phyloP scores from a whole-genome alignment of 2,888 invertebrate genomes.

The Drosophila conformis region DNA sequence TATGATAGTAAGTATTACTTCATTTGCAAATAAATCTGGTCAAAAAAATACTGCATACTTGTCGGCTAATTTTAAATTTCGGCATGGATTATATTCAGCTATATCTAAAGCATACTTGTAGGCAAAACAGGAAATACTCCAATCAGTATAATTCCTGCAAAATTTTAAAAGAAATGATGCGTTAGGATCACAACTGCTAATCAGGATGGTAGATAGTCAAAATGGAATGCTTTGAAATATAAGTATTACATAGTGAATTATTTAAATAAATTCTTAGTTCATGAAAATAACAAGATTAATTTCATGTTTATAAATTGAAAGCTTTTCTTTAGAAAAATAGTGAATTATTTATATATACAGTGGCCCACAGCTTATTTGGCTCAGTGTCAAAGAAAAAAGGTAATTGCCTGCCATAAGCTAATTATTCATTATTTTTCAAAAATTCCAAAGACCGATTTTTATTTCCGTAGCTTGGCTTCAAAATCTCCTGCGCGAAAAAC shows the following conservation, averaged over 20 bases:
- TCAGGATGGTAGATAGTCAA: not conserved
- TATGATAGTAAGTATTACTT: not conserved
- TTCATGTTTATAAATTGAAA: not conserved
- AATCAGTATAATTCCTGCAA: not conserved
- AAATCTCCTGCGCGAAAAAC: not conserved
- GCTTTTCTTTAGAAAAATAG: not conserved
- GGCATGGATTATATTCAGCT: accelerated
- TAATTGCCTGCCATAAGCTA: no score
- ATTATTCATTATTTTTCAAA: no score
- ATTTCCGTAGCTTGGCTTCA: no score
- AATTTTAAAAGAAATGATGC: not conserved
- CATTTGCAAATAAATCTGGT: not conserved
- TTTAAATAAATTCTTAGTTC: not conserved
- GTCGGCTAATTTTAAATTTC: not conserved
- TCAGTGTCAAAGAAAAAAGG: no score
- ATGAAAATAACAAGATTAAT: not conserved
- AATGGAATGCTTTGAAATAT: not conserved
- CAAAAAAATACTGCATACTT: not conserved
- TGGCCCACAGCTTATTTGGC: no score
- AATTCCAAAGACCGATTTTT: no score
- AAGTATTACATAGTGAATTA: not conserved
- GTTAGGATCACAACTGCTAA: not conserved
- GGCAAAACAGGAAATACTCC: not conserved
- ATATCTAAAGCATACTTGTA: not conserved
- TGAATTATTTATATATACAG: not conserved